These are phyloP conservation scores for Onychomys leucogaster DNA, from an alignment of 2,797 vertebrate species.

Conservation along the genomic window DNA sequence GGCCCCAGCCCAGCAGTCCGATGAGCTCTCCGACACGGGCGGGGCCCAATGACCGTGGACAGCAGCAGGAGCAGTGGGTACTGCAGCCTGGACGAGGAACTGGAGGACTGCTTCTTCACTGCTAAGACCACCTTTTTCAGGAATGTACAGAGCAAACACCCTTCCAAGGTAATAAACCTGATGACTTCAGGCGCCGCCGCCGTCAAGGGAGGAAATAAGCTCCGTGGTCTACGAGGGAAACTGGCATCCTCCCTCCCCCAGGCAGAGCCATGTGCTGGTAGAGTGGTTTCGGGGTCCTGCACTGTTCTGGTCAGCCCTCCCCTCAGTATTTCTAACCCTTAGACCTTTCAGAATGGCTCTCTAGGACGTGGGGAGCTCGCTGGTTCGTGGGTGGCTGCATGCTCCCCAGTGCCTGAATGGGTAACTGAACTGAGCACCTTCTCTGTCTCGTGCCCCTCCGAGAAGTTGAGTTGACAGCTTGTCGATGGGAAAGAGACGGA, in stretches of 20 bases:
- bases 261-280: neutral
- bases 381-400: neutral
- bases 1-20: neutral
- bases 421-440: neutral
- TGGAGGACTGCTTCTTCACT: slow-evolving; percentile 97
- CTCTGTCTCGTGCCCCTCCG: neutral
- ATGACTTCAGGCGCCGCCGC: neutral
- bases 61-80: slow-evolving; percentile 99
- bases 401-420: neutral
- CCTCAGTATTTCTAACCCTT: slow-evolving; percentile 30
- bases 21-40: slow-evolving; percentile 61
- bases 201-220: fast-evolving
- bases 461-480: neutral
- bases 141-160: slow-evolving; percentile 82
- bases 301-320: neutral
- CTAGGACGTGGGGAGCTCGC: neutral
- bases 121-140: slow-evolving; percentile 97
- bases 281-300: neutral
- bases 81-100: slow-evolving; percentile 96
- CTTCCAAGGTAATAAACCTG: slow-evolving; percentile 87
- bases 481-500: neutral
- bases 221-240: neutral
- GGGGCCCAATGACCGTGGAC: slow-evolving; percentile 92
- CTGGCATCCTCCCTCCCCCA: neutral
- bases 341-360: slow-evolving; percentile 66